Conservation (phyloP, 2,113 vertebrate species). For the Mus pahari region DNA sequence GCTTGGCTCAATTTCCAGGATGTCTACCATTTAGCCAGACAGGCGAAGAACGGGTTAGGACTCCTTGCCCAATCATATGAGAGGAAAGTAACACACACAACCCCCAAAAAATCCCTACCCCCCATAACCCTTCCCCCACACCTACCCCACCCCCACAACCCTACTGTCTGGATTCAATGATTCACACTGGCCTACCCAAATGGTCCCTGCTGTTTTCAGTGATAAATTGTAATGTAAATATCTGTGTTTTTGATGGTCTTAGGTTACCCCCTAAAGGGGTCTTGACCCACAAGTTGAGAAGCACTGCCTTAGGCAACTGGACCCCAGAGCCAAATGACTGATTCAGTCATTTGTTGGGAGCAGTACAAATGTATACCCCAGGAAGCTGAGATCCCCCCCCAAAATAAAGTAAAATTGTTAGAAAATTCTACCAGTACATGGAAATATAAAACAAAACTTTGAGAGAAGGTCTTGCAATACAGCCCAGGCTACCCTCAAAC, state of each 20-base stretch:
- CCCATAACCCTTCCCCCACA: too few relatives aligned
- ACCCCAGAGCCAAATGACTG: slow-evolving; percentile 4
- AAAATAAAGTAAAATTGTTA: background rate
- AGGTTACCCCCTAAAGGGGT: too few relatives aligned
- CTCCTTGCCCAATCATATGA: slow-evolving; percentile 43
- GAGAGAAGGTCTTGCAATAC: background rate
- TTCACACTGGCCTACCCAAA: slow-evolving; percentile 27
- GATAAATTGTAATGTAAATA: background rate
- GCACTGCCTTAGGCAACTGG: background rate
- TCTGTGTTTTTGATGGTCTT: background rate
- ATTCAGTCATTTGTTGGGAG: background rate
- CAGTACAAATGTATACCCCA: background rate
- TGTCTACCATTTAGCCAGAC: slow-evolving; percentile 14
- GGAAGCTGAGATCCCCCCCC: background rate
- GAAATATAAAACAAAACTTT: background rate
- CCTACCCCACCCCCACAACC: background rate
- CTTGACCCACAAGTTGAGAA: background rate
- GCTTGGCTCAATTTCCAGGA: background rate
- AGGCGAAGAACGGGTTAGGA: background rate
- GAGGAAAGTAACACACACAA: background rate
- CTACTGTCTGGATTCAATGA: background rate
- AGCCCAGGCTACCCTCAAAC: background rate
- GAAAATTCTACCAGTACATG: slow-evolving; percentile 13
- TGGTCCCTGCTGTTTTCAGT: slow-evolving; percentile 28
- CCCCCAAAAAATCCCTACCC: background rate